Conservation (phyloP, 2,888 invertebrate genomes). For the Mythimna impura region DNA sequence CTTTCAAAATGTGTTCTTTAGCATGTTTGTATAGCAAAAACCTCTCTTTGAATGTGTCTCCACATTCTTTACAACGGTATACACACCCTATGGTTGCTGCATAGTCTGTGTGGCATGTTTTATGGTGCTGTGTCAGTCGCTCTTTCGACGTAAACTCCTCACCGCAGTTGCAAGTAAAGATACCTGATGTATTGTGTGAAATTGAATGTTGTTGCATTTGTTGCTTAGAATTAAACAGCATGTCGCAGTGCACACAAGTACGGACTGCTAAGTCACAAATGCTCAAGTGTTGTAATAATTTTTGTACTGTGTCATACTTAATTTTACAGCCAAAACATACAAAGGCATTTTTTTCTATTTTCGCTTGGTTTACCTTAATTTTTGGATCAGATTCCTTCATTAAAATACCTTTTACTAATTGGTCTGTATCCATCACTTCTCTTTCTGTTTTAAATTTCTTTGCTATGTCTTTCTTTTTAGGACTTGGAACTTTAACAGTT, state of each 20-base stretch:
- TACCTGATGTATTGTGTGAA: slow-evolving; percentile 70
- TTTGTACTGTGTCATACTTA: slow-evolving; percentile 77
- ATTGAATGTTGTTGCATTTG: slow-evolving; percentile 82
- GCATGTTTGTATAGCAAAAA: slow-evolving; percentile 83
- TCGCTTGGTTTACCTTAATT: slow-evolving; percentile 57
- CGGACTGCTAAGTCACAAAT: slow-evolving; percentile 80
- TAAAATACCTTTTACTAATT: slow-evolving; percentile 81
- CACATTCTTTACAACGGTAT: slow-evolving; percentile 85
- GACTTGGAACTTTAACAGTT: slow-evolving; percentile 76
- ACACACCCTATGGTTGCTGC: slow-evolving; percentile 74
- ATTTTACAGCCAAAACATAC: slow-evolving; percentile 84
- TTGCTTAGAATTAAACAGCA: slow-evolving; percentile 82
- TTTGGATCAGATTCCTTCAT: slow-evolving; percentile 78
- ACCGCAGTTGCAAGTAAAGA: slow-evolving; percentile 79
- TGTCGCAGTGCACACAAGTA: slow-evolving; percentile 82
- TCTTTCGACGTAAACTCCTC: slow-evolving; percentile 78
- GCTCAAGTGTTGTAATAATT: slow-evolving; percentile 82
- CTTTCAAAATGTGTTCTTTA: slow-evolving; percentile 79
- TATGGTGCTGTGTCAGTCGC: slow-evolving; percentile 77
- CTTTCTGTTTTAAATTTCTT: slow-evolving; percentile 76
- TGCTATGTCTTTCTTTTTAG: slow-evolving; percentile 78
- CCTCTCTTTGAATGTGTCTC: slow-evolving; percentile 79
- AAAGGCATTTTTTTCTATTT: slow-evolving; percentile 68
- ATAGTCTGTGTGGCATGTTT: slow-evolving; percentile 77
- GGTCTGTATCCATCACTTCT: slow-evolving; percentile 84